Evolutionary conservation across 2,888 invertebrate genomes (phyloP), one percentile per base, ranked within the genome.

Genomic region (Polylopha cassiicola): DNA sequence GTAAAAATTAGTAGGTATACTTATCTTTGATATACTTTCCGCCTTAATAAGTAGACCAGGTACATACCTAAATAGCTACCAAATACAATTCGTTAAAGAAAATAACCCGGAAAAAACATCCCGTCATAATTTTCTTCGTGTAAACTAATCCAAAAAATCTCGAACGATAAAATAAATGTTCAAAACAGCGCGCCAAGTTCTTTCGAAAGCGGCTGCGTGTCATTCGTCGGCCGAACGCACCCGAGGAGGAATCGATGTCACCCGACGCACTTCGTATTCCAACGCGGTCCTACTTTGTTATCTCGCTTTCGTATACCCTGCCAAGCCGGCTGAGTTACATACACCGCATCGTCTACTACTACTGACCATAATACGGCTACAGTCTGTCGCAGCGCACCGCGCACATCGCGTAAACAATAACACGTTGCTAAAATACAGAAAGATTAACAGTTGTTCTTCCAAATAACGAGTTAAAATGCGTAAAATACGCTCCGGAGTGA

Each of bases 191-290:
- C 41, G 41, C 41, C 41, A 41, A 41, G 34, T 36, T 26, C 29
- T 13, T 16, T 16, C 9, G 17, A 6, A 8, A 24, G 30, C 31
- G 37, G 41, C 50, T 46, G 44, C 47, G 39, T 57, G 43, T 89
- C 89, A 54, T 85, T 72, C 62, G 84, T 87, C 50, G 87, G 65
- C 58, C 79, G 79, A 76, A 60, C 47, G 29, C 47, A 42, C 38
- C 73, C 82, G 84, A 82, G 53, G 63, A 37, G 47, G 58, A 79
- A 81, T 81, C 84, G 82, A 82, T 84, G 81, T 69, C 72, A 73
- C 56, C 60, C 79, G 81, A 81, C 68, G 50, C 48, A 54, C 58
- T 56, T 38, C 45, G 54, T 31, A 11, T 27, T 28, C 17, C 37
- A 55, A 55, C 47, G 58, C 30, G 50, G 54, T 56, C 65, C 65